A percentile compares a stretch with the other conserved stretches of the same genome.
Conservation (phyloP, 64 coral and sea anemone species). For the Hydrozoanthus tunicans region DNA sequence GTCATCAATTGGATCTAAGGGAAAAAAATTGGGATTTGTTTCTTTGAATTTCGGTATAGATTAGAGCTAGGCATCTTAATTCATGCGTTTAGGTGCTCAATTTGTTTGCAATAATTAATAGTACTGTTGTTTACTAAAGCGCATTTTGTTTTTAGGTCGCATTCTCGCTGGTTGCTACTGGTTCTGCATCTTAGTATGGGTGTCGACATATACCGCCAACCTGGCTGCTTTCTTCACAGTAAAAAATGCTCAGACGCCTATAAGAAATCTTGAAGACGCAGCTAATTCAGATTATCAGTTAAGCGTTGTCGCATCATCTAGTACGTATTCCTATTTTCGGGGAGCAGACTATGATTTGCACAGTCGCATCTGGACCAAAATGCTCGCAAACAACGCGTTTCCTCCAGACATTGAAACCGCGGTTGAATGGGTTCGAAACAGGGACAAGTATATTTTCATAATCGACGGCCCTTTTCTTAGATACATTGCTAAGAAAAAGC, state of each 20-base stretch:
- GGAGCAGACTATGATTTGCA: conserved; percentile 46
- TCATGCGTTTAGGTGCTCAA: no score
- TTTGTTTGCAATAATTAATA: neutral
- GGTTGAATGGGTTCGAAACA: conserved; percentile 48
- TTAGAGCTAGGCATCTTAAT: no score
- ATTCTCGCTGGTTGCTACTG: conserved; percentile 66
- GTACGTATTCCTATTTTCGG: conserved; percentile 27
- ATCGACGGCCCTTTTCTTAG: conserved; percentile 52
- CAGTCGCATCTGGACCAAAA: conserved; percentile 56
- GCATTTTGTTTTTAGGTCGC: conserved; percentile 36
- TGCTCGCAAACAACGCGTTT: conserved; percentile 10
- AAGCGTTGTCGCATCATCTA: conserved; percentile 9
- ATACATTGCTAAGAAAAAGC: conserved; percentile 24
- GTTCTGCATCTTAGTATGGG: conserved; percentile 72
- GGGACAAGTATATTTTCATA: conserved; percentile 39
- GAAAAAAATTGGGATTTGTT: no score
- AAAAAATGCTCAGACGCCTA: conserved; percentile 14
- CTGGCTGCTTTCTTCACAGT: conserved; percentile 80
- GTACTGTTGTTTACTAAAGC: neutral
- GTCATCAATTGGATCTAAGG: no score
- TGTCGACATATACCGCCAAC: conserved; percentile 82
- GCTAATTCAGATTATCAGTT: conserved; percentile 38
- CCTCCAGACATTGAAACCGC: neutral
- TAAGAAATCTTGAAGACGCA: conserved; percentile 64
- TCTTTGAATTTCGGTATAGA: no score